phyloP scores from a whole-genome alignment of 1,140 invertebrate species.

The Pentalonia nigronervosa region DNA sequence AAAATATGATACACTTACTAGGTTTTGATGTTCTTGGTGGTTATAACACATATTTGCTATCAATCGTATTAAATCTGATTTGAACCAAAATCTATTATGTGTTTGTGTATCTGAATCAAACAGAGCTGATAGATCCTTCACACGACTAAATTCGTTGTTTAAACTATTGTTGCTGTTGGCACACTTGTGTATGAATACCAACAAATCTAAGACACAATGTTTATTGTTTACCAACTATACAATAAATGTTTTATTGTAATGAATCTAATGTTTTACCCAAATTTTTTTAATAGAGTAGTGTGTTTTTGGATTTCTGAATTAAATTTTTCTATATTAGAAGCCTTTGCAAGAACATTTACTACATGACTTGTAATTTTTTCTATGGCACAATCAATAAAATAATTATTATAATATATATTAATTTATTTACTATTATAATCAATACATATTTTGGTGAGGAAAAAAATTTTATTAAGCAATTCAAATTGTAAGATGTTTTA shows the following conservation, averaged over 20 bases:
- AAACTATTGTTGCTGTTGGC: neutral
- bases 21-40: slow-evolving; percentile 44
- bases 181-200: slow-evolving; percentile 9
- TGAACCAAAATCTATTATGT: slow-evolving; percentile 51
- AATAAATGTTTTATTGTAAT: neutral
- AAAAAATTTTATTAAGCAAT: neutral
- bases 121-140: neutral
- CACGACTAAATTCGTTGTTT: slow-evolving; percentile 40
- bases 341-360: slow-evolving; percentile 38
- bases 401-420: neutral
- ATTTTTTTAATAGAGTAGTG: slow-evolving; percentile 32
- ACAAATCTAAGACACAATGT: neutral
- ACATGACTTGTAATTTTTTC: slow-evolving; percentile 18
- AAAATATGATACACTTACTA: slow-evolving; percentile 27
- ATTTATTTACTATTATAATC: neutral
- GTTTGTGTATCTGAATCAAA: slow-evolving; percentile 22
- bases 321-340: slow-evolving; percentile 35
- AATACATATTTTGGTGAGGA: neutral
- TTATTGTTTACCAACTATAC: neutral
- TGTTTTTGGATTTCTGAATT: neutral
- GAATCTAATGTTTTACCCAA: neutral
- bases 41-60: slow-evolving; percentile 53
- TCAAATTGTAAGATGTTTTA: neutral
- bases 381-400: neutral
- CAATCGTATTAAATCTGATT: slow-evolving; percentile 49